Evolutionary conservation across 1,140 invertebrate genomes (phyloP).

Genomic region (Drosophila bipectinata): DNA sequence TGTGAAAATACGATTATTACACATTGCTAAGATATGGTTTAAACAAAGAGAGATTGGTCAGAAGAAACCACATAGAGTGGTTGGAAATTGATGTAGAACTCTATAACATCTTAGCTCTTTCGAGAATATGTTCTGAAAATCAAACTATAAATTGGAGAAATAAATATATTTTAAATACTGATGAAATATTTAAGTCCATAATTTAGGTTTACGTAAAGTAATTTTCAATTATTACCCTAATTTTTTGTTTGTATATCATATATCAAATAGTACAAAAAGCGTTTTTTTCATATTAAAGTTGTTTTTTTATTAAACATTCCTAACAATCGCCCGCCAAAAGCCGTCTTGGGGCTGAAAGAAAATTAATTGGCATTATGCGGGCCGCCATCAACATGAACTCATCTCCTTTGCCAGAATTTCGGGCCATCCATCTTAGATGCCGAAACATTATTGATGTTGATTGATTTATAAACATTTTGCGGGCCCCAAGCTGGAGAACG

Average conservation of each 20-base stretch:
- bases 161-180: too few species aligned
- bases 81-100: background rate
- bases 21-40: background rate
- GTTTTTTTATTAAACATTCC: background rate
- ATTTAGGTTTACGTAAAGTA: too few species aligned
- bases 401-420: slow-evolving; percentile 2
- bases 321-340: background rate
- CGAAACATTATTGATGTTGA: slow-evolving; percentile 75
- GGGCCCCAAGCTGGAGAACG: slow-evolving; percentile 18
- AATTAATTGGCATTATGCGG: slow-evolving; percentile 52
- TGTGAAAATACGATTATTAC: background rate
- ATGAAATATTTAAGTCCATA: too few species aligned
- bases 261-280: too few species aligned
- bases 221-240: too few species aligned
- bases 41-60: background rate
- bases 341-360: background rate
- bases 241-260: too few species aligned
- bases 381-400: slow-evolving; percentile 40
- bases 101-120: background rate
- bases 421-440: slow-evolving; percentile 60
- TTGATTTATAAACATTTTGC: slow-evolving; percentile 79
- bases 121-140: background rate
- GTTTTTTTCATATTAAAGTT: too few species aligned
- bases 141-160: background rate
- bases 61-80: background rate